Percentiles rank a stretch among this genome's conserved stretches.
Evolutionary conservation across 1,140 invertebrate species (phyloP).

Genomic region (Sycobia sp.): DNA sequence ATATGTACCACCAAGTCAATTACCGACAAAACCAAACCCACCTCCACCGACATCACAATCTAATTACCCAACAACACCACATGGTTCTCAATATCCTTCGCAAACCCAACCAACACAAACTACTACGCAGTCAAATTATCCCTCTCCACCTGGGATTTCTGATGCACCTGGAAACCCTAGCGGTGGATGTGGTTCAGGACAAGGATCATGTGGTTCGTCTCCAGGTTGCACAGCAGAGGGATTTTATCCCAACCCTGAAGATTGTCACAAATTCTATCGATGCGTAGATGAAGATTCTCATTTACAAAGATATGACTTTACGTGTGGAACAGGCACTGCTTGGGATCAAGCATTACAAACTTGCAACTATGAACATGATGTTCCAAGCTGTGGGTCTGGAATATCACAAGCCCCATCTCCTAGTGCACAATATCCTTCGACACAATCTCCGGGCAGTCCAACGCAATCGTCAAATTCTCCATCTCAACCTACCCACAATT

Average conservation of each 20-base stretch:
- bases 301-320: conserved; percentile 71
- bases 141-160: not conserved
- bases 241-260: conserved; percentile 69
- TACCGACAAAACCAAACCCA: not conserved
- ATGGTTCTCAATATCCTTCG: not conserved
- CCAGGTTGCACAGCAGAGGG: conserved; percentile 64
- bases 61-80: not conserved
- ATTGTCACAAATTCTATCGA: conserved; percentile 80
- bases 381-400: conserved; percentile 5
- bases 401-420: not conserved
- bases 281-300: conserved; percentile 69
- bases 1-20: not conserved
- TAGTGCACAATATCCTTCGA: no score
- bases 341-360: conserved; percentile 71
- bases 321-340: conserved; percentile 72
- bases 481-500: no score
- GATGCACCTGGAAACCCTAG: not conserved
- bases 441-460: no score
- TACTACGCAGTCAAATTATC: not conserved
- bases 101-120: not conserved
- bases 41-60: not conserved
- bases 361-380: conserved; percentile 66
- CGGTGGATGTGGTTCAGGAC: not conserved
- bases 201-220: conserved; percentile 1
- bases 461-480: no score